phyloP scores from a whole-genome alignment of 2,113 vertebrate genomes.

The Falcunculus frontatus region DNA sequence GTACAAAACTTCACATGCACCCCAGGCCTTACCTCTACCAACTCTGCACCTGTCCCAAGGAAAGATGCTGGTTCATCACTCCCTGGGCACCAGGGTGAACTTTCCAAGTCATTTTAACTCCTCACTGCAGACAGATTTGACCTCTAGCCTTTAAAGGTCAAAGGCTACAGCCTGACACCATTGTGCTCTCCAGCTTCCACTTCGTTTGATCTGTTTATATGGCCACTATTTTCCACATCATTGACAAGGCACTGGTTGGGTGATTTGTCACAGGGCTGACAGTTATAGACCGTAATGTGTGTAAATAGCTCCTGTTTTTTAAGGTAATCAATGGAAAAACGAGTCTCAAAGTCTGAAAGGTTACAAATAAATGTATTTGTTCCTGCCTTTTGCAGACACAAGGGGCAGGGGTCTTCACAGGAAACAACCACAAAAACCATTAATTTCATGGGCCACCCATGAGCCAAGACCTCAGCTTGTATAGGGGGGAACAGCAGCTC shows the following conservation, averaged over 20 bases:
- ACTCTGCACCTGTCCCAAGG: not conserved
- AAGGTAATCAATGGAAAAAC: constrained; percentile 33
- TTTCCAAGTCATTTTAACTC: not conserved
- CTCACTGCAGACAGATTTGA: not conserved
- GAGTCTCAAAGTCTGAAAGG: not conserved
- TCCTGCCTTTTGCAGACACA: not conserved
- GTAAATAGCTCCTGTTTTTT: constrained; percentile 37
- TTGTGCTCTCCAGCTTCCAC: not conserved
- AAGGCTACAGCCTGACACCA: not conserved
- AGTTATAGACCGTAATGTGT: not conserved
- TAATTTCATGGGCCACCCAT: not conserved
- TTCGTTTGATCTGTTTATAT: constrained; percentile 48
- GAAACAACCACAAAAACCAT: not conserved
- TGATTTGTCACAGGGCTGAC: constrained; percentile 40
- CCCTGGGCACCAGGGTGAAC: not conserved
- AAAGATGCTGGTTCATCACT: not conserved
- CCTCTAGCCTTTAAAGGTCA: not conserved
- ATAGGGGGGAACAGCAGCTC: not conserved
- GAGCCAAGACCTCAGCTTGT: not conserved
- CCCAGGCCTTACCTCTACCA: not conserved
- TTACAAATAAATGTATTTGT: not conserved
- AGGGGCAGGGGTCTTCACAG: not conserved
- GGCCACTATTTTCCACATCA: constrained; percentile 46
- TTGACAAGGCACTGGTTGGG: constrained; percentile 5
- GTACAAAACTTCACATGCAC: not conserved